These are phyloP conservation scores for Maccullochella peelii DNA, from an alignment of 2,113 vertebrate genomes.

Conservation along the genomic window DNA sequence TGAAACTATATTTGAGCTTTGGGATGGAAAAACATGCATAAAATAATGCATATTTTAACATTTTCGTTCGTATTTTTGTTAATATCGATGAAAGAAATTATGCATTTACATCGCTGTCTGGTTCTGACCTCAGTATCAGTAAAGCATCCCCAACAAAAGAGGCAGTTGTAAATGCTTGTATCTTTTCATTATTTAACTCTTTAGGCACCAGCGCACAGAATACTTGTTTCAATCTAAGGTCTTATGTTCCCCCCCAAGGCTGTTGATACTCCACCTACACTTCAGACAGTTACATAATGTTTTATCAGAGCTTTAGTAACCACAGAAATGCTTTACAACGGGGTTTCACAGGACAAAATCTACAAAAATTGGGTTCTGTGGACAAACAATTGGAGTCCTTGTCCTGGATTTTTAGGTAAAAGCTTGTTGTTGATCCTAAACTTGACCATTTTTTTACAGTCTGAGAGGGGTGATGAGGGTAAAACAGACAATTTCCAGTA, in stretches of 20 bases:
- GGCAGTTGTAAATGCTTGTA: too few species aligned
- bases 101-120: too few species aligned
- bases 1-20: not conserved
- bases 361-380: not conserved
- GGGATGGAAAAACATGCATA: not conserved
- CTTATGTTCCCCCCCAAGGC: conserved; percentile 17
- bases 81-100: not conserved
- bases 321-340: not conserved
- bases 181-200: conserved; percentile 1
- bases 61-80: not conserved
- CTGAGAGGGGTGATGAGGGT: not conserved
- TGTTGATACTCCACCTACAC: conserved; percentile 43
- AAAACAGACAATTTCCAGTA: not conserved
- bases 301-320: conserved; percentile 1
- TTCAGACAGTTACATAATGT: conserved; percentile 46
- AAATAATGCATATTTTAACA: not conserved
- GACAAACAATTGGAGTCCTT: not conserved
- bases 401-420: not conserved
- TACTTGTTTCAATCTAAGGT: not conserved
- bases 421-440: not conserved
- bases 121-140: not conserved
- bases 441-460: not conserved
- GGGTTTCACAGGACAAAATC: not conserved
- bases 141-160: not conserved
- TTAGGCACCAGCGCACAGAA: not conserved